Base-by-base conservation (phyloP, 2,888 invertebrate species). In the Hirtodrosophila trivittata region DNA sequence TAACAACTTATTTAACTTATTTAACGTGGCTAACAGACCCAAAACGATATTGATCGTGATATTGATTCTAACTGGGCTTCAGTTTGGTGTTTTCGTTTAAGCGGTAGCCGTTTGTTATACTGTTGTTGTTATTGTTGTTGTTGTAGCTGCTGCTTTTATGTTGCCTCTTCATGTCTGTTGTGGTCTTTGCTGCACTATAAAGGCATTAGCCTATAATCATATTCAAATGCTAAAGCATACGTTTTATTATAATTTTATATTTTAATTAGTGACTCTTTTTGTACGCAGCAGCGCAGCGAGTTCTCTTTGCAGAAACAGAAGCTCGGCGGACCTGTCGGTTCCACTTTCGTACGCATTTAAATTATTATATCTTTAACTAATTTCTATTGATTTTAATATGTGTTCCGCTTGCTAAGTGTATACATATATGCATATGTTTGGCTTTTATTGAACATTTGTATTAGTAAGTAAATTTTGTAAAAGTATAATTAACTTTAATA, bases 291-390 rank as follows among this genome's bases (percentile, higher is more conserved):
- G 13, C 42, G 28, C 32, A 25, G 42, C 52, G 42, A 35, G 39
- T 37, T 69, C 25, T 38, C 30, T 30, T 35, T 35, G 10, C 51
- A 21, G 45, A 82, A 71, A 83, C 83, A 86, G 81, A 73, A 84
- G 86, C 86, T 81, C 66, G 68, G 35, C 57, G 43, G 74, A 72
- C 73, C 65, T 82, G 86, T 80, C 83, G 62, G 74, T 83, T 82
- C 83, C 85, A 85, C 85, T 82, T 82, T 75, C 66, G 62, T 49
- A 49, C 54, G 56, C 50, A 74, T 78, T 82, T 70, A 75, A 80
- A 80, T 83, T 83, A 86, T 80, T 70, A 60, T 42, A 65, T 80
- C 66, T 66, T 75, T 73, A 65, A 76, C 83, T 76, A 83, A 83
- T 83, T 83, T 83, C 63, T 56, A 66, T 73, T 64, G 65, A 55